A percentile compares a stretch with the other conserved stretches of the same genome.
phyloP scores from a whole-genome alignment of 2,113 vertebrate genomes.

The human (Homo sapiens) region DNA sequence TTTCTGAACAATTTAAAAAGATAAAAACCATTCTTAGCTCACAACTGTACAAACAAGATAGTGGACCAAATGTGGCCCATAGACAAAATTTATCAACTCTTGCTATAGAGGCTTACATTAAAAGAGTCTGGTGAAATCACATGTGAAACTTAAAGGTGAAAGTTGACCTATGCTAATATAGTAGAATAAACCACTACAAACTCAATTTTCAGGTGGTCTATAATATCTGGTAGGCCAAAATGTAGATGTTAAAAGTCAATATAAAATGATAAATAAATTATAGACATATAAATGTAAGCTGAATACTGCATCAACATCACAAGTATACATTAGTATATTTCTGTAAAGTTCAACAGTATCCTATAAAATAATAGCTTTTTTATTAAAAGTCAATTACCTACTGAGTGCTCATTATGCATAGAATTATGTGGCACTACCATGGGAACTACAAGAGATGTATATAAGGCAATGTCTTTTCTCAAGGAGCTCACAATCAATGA shows the following conservation, averaged over 20 bases:
- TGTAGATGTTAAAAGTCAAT: background rate
- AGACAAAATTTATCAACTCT: background rate
- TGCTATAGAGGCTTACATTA: background rate
- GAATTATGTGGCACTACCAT: background rate
- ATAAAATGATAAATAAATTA: background rate
- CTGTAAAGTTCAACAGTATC: background rate
- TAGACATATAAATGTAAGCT: background rate
- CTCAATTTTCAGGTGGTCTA: background rate
- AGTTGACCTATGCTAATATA: background rate
- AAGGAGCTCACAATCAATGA: background rate
- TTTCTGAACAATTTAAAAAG: conserved; percentile 1
- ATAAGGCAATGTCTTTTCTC: background rate
- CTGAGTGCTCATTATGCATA: background rate
- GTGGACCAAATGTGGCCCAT: background rate
- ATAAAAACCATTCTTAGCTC: background rate
- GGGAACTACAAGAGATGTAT: background rate
- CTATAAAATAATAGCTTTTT: background rate
- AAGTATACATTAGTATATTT: background rate
- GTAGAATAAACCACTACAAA: background rate
- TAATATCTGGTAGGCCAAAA: background rate
- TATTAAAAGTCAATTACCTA: background rate
- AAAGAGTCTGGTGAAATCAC: background rate
- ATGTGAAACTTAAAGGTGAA: background rate
- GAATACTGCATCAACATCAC: background rate
- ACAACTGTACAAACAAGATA: background rate